These are phyloP conservation scores for Girardinus metallicus DNA, from an alignment of 2,797 vertebrate species.

Conservation along the genomic window DNA sequence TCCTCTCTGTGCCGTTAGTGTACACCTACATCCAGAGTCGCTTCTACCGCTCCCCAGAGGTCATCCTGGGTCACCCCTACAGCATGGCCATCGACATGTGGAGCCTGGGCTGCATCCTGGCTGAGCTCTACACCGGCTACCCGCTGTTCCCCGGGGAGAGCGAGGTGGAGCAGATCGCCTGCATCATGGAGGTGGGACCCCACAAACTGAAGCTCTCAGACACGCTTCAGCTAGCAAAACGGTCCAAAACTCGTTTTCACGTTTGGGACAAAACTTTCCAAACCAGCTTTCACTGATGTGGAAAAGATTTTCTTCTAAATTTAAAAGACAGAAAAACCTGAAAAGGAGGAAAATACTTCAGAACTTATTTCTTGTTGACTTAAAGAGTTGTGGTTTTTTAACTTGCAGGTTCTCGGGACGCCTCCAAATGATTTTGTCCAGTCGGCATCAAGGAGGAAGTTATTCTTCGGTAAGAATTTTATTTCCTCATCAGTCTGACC, in stretches of 20 bases:
- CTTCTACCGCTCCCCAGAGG: slow-evolving; percentile 94
- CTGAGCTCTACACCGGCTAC: slow-evolving; percentile 90
- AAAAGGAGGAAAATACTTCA: neutral
- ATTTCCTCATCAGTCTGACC: neutral
- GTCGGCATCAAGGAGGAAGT: slow-evolving; percentile 85
- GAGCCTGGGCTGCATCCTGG: slow-evolving; percentile 95
- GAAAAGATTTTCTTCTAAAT: neutral
- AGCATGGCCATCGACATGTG: slow-evolving; percentile 96
- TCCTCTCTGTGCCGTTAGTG: slow-evolving; percentile 67
- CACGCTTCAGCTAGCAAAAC: neutral
- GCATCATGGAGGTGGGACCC: slow-evolving; percentile 92
- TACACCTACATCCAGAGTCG: slow-evolving; percentile 95
- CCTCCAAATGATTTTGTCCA: slow-evolving; percentile 90
- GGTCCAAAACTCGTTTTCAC: neutral
- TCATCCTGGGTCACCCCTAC: slow-evolving; percentile 93
- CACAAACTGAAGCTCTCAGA: neutral
- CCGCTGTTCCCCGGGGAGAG: slow-evolving; percentile 93
- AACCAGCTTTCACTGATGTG: neutral
- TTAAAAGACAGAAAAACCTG: neutral
- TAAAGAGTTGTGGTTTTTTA: slow-evolving; percentile 18
- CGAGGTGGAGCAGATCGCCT: slow-evolving; percentile 92
- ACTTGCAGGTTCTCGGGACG: slow-evolving; percentile 88
- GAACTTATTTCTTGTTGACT: neutral
- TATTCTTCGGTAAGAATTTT: slow-evolving; percentile 90
- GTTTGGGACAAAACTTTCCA: neutral